Percentiles rank a stretch among this genome's conserved stretches.
Evolutionary conservation across 2,888 invertebrate species (phyloP).

Genomic region (Caenorhabditis sp.): DNA sequence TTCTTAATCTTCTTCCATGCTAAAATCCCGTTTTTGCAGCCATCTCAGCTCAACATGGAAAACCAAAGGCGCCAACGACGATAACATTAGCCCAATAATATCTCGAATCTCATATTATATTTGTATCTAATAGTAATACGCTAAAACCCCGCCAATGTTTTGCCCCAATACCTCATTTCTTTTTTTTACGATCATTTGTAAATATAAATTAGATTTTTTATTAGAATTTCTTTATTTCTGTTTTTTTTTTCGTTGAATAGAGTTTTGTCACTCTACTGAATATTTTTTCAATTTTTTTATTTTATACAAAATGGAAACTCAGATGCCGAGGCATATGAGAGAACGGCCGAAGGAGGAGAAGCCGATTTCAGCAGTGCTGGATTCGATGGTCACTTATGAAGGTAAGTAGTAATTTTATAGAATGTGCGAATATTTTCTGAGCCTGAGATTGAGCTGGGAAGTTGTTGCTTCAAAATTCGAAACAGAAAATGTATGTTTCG

Average conservation of each 20-base stretch:
- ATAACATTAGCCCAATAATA: constrained; percentile 44
- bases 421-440: too few species aligned
- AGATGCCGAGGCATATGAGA: not conserved
- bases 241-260: too few species aligned
- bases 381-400: constrained; percentile 15
- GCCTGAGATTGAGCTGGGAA: too few species aligned
- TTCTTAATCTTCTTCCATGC: not conserved
- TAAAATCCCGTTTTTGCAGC: constrained; percentile 18
- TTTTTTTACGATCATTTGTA: not conserved
- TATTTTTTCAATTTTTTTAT: constrained; percentile 1
- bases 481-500: constrained; percentile 2
- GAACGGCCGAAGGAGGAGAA: constrained; percentile 3
- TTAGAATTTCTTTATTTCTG: too few species aligned
- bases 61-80: constrained; percentile 28
- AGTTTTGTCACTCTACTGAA: too few species aligned
- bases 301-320: not conserved
- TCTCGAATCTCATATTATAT: constrained; percentile 39
- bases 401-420: too few species aligned
- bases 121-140: constrained; percentile 14
- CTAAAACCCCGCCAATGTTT: too few species aligned
- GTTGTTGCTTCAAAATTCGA: not conserved
- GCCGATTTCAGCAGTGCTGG: constrained; percentile 3
- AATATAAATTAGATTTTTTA: too few species aligned
- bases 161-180: not conserved
- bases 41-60: constrained; percentile 35